Conservation (phyloP, 2,797 vertebrate genomes). For the Cheirogaleus major region DNA sequence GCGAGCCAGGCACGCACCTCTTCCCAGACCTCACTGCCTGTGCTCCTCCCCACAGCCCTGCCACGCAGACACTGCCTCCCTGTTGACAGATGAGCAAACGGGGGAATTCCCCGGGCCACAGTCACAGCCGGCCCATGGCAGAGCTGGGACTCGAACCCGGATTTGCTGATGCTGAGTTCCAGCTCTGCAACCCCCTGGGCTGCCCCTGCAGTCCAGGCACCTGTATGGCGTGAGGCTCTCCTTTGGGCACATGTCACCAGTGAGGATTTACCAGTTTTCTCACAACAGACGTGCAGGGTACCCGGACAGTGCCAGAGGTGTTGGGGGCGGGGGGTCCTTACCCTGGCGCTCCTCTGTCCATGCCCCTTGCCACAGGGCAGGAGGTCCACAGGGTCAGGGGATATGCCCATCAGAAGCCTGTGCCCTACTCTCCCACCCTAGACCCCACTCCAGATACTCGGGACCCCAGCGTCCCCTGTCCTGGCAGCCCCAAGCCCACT, state of each 20-base stretch:
- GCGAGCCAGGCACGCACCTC: not conserved
- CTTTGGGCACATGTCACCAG: not conserved
- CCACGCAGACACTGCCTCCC: not conserved
- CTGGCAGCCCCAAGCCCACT: not conserved
- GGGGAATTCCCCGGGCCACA: not conserved
- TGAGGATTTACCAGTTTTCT: not conserved
- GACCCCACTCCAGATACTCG: not conserved
- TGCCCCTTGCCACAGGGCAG: not conserved
- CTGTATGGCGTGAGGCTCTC: not conserved
- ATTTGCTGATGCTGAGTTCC: not conserved
- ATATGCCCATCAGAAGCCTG: not conserved
- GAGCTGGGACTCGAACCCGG: not conserved
- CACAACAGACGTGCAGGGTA: not conserved
- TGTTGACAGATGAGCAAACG: not conserved
- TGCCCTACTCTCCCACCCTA: not conserved
- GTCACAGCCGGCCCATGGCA: not conserved
- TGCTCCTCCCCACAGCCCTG: not conserved
- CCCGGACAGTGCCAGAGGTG: not conserved
- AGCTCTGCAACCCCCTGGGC: not conserved
- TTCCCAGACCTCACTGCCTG: not conserved
- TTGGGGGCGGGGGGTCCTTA: too few relatives aligned
- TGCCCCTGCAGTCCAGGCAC: not conserved
- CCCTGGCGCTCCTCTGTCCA: not conserved
- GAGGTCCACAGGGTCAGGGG: not conserved
- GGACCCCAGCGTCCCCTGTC: not conserved